A percentile compares a stretch with the other conserved stretches of the same genome.
These are phyloP conservation scores for Theretra japonica DNA, from an alignment of 2,888 invertebrate genomes.

Conservation along the genomic window DNA sequence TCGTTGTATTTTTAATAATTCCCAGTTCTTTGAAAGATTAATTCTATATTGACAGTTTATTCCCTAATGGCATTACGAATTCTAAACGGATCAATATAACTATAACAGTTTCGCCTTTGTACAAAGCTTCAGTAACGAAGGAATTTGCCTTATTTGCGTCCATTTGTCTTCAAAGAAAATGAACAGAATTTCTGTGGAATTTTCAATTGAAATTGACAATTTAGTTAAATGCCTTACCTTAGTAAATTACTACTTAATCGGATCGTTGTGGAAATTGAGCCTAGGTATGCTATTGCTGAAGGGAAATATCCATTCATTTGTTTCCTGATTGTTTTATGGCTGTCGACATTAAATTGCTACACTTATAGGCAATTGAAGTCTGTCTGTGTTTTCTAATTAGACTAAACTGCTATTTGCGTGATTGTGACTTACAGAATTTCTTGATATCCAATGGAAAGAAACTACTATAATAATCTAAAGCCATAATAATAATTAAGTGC, in stretches of 20 bases:
- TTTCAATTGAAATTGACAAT: slow-evolving; percentile 61
- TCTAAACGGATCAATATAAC: slow-evolving; percentile 55
- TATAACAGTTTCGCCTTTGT: slow-evolving; percentile 51
- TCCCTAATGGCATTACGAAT: slow-evolving; percentile 49
- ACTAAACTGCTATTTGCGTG: background rate
- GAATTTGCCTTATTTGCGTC: slow-evolving; percentile 54
- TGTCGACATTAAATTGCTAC: background rate
- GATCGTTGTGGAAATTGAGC: slow-evolving; percentile 44
- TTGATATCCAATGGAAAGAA: too few species aligned
- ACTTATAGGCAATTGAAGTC: too few species aligned
- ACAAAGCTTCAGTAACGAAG: slow-evolving; percentile 47
- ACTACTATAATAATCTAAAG: too few species aligned
- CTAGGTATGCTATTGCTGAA: slow-evolving; percentile 25
- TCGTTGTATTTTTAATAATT: too few species aligned
- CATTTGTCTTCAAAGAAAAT: slow-evolving; percentile 51
- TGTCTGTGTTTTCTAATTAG: too few species aligned
- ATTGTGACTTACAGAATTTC: background rate
- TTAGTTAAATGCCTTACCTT: slow-evolving; percentile 52
- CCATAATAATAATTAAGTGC: too few species aligned
- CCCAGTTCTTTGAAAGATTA: too few species aligned
- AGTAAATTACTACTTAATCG: slow-evolving; percentile 56
- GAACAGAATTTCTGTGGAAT: slow-evolving; percentile 56
- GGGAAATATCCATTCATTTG: slow-evolving; percentile 3
- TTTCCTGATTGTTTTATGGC: background rate
- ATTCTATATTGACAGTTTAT: too few species aligned